Percentiles rank a stretch among this genome's conserved stretches.
Conservation (phyloP, 2,888 invertebrate genomes). For the Coremacera marginata region DNA sequence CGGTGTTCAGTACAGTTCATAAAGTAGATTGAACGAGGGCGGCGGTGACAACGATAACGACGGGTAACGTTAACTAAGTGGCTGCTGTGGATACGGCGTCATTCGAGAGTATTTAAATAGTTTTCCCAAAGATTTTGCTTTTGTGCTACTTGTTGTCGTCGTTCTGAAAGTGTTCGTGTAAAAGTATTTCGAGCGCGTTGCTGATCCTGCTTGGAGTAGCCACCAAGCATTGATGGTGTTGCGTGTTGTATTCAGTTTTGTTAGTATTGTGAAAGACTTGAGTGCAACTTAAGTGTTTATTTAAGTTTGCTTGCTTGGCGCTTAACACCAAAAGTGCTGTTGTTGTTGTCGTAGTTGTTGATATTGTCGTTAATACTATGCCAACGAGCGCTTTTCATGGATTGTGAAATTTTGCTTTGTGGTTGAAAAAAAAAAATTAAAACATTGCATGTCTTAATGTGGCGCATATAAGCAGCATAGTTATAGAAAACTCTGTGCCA, state of each 20-base stretch:
- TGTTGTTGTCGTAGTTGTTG: not conserved
- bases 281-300: not conserved
- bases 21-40: slow-evolving; percentile 13
- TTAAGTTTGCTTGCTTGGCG: no score
- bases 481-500: not conserved
- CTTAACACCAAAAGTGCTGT: not conserved
- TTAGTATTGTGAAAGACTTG: not conserved
- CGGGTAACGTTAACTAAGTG: not conserved
- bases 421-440: not conserved
- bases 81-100: not conserved
- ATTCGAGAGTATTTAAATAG: not conserved
- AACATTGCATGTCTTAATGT: not conserved
- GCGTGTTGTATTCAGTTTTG: not conserved
- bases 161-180: no score
- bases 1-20: slow-evolving; percentile 32
- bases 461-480: not conserved
- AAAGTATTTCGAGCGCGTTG: not conserved
- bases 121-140: no score
- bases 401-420: not conserved
- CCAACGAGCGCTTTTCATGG: not conserved
- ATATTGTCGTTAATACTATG: not conserved
- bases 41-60: not conserved
- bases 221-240: not conserved
- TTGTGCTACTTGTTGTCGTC: no score
- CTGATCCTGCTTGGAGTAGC: not conserved